phyloP scores from a whole-genome alignment of 2,888 invertebrate species.

The Marronus borbonicus region DNA sequence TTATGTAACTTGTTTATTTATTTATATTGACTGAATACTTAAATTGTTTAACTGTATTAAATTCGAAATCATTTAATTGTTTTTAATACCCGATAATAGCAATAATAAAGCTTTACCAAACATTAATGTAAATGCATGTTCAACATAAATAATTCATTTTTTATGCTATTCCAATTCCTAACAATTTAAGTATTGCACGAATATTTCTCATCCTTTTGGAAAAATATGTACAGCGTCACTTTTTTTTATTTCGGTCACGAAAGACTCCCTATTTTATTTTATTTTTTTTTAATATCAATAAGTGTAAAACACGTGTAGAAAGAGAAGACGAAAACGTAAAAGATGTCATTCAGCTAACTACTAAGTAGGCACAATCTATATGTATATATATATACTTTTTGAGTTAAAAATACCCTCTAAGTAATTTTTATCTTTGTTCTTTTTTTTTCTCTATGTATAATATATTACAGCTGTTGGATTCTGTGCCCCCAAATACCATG shows the following conservation, averaged over 20 bases:
- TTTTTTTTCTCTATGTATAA: slow-evolving; percentile 33
- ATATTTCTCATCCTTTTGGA: neutral
- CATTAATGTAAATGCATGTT: too few relatives aligned
- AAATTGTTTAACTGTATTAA: too few relatives aligned
- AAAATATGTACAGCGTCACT: neutral
- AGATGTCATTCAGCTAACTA: slow-evolving; percentile 36
- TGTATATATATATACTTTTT: slow-evolving; percentile 14
- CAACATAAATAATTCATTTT: too few relatives aligned
- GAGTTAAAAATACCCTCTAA: slow-evolving; percentile 42
- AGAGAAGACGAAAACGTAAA: neutral
- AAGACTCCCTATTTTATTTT: neutral
- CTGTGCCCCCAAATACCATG: slow-evolving; percentile 48
- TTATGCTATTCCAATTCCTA: too few relatives aligned
- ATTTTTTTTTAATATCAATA: slow-evolving; percentile 28
- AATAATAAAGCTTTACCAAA: too few relatives aligned
- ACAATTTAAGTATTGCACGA: slow-evolving; percentile 22
- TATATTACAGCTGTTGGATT: slow-evolving; percentile 34
- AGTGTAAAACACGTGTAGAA: slow-evolving; percentile 34
- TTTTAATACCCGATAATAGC: too few relatives aligned
- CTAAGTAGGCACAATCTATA: slow-evolving; percentile 49
- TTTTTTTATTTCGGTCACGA: neutral
- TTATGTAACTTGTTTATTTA: neutral
- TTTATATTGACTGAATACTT: too few relatives aligned
- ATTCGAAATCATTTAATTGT: too few relatives aligned
- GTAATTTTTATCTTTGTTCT: neutral